Percentiles rank a stretch among this genome's conserved stretches.
phyloP scores from a whole-genome alignment of 1,140 invertebrate species.

The fruit fly (Drosophila melanogaster) region DNA sequence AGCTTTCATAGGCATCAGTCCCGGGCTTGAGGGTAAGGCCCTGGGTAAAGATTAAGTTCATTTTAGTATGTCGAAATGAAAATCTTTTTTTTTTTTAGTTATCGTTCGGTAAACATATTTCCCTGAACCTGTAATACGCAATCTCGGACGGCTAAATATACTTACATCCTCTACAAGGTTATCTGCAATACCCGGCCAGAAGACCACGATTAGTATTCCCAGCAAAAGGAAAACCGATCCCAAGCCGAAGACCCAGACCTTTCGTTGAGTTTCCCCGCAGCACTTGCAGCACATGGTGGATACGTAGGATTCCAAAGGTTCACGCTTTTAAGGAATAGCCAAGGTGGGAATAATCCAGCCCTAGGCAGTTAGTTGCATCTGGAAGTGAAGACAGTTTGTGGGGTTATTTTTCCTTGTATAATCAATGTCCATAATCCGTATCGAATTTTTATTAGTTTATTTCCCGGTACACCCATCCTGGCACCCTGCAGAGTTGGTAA shows the following conservation, averaged over 20 bases:
- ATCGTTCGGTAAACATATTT: no score
- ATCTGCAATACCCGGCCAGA: slow-evolving; percentile 67
- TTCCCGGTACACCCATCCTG: slow-evolving; percentile 12
- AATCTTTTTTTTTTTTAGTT: no score
- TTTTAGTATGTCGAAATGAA: background rate
- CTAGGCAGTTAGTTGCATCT: slow-evolving; percentile 50
- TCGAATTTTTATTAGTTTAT: slow-evolving; percentile 58
- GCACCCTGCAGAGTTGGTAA: slow-evolving; percentile 36
- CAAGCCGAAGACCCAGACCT: slow-evolving; percentile 78
- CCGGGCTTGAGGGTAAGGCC: slow-evolving; percentile 87
- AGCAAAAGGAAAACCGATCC: slow-evolving; percentile 60
- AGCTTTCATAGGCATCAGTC: slow-evolving; percentile 88
- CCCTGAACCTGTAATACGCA: no score
- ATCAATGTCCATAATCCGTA: slow-evolving; percentile 46
- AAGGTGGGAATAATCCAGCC: background rate
- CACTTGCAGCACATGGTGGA: slow-evolving; percentile 76
- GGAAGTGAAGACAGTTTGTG: background rate
- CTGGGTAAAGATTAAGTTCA: slow-evolving; percentile 71
- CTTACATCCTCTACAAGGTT: slow-evolving; percentile 68
- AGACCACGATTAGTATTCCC: slow-evolving; percentile 55
- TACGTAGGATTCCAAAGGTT: background rate
- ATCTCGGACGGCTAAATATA: background rate
- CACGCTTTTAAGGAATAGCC: slow-evolving; percentile 10
- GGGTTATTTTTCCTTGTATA: slow-evolving; percentile 34
- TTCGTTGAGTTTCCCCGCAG: slow-evolving; percentile 78